Evolutionary conservation across 2,797 vertebrate species (phyloP), one percentile per base, ranked within the genome.

Genomic region (Lycodopsis pacificus): DNA sequence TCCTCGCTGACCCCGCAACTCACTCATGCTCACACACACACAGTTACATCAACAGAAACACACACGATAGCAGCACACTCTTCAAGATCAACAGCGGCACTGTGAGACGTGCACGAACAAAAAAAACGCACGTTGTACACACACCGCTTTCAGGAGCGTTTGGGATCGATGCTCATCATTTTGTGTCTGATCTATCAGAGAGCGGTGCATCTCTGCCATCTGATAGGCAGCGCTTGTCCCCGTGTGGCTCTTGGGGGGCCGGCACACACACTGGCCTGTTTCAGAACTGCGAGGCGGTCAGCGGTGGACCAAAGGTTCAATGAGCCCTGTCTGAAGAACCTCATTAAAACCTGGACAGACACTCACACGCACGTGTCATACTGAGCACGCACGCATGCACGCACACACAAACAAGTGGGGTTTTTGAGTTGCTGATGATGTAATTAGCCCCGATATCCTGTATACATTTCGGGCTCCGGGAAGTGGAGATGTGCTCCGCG

Each of bases 1-100:
- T 94, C 72, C 81, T 71, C 10, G 1, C 82, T 90, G 91, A 94
- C 94, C 94, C 84, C 86, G 48, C 77, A 57, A 84, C 79, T 79
- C 87, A 77, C 63, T 56, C 72, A 48, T 71, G 78, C 71, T 54
- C 15, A 71, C 48, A 36, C 15, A 53, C 46, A 81, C 72, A 79
- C 5, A 13, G 22, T 15, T 54, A 54, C 22, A 27, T 15, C 53
- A 27, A 54, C 51, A 54, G 20, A 54, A 54, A 25, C 51, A 54
- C 51, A 54, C 51, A 25, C 12, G 48, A n/a, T 20, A 9, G 19
- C 48, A 51, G 12, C 51, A 5, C 17, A 36, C 44, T 17, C 51
- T 57, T n/a, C 9, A 12, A 48, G 27, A 79, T 70, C 17, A 34
- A 82, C 76, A 57, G n/a, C n/a, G 19, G 71, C 73, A 27, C 78